Base-by-base conservation (phyloP, 1,140 invertebrate genomes). In the Heliconius hewitsoni region DNA sequence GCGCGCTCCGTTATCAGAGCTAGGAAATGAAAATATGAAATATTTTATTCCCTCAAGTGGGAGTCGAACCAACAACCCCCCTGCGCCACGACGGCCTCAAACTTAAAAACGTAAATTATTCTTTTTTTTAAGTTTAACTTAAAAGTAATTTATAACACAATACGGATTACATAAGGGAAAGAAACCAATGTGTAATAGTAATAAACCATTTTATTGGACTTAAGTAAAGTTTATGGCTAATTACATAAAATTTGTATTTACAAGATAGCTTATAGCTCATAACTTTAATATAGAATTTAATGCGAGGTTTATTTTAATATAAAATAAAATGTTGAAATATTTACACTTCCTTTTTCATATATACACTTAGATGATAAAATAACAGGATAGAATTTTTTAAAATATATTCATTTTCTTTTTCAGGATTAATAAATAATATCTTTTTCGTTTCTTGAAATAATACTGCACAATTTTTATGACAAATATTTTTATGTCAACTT, bases 201-300 rank as follows among this genome's bases (percentile, higher is more conserved):
- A 77, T 83, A 81, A 83, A 83, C 71, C 73, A 57, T 81, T 83
- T 81, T 83, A 81, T 81, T 80, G 57, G 55, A 77, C 76, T 83
- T 79, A 60, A 80, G 34, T 82, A 74, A 74, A 79, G 60, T 75
- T 80, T 79, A 83, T 80, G 34, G 75, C 46, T 76, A 79, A 71
- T 73, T 77, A 78, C 73, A 80, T 78, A 83, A 83, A 83, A 81
- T 81, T 82, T 82, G 80, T 88, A 88, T 88, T 83, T 89, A 90
- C 88, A 88, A 84, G 50, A 72, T 76, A 74, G 39, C 73, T 82
- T 39, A 74, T 76, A 72, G 80, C 37, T 66, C 27, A 66, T 66
- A 66, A 30, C 60, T 27, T 27, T 66, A 30, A 66, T 66, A 27
- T 66, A 66, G 27, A 30, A 66, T 81, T 84, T 84, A 86, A 78